Base-by-base conservation (phyloP, 2,113 vertebrate genomes). In the Bambusicola thoracicus region DNA sequence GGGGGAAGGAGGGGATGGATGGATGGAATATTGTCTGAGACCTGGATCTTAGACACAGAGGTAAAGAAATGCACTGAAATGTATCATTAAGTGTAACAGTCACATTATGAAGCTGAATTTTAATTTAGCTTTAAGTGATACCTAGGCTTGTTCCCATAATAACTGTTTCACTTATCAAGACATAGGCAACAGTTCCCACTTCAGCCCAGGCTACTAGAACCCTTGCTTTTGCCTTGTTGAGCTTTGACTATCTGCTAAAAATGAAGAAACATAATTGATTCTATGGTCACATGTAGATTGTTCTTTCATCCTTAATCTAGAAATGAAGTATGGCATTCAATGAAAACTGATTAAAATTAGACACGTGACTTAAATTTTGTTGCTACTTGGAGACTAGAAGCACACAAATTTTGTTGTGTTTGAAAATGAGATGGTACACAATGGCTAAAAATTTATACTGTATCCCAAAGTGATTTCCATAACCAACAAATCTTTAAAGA, bases 281-380 rank as follows among this genome's bases (percentile, higher is more conserved):
- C 14, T 56, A 9, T 34, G 5, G 3, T 55, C 38, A 83, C 13
- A 27, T 0, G 0, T 43, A 15, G 1, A 62, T 90, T 51, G 3
- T 40, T 85, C 24, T 86, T 68, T 83, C 22, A 13, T 81, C 27
- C 58, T 89, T 29, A 70, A 40, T 25, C 61, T 78, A 38, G 4
- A 63, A n/a, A 77, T 44, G 55, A 88, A 65, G 66, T 17, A 68
- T 8, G 11, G 3, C 7, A 4, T 41, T 7, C 11, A 65, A 46
- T 30, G 8, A 7, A 67, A 84, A 82, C 14, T 18, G 63, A 70
- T 24, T 30, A 46, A 74, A 67, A 17, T 1, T 10, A 58, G 78
- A 6, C 7, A 8, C 19, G 69, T 58, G 13, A 6, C 3, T 75
- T 43, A 69, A 69, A 43, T 62, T 68, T 48, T 76, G 21, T 12